Percentiles rank a stretch among this genome's conserved stretches.
Conservation (phyloP, 2,888 invertebrate species). For the Melanostoma mellinum region DNA sequence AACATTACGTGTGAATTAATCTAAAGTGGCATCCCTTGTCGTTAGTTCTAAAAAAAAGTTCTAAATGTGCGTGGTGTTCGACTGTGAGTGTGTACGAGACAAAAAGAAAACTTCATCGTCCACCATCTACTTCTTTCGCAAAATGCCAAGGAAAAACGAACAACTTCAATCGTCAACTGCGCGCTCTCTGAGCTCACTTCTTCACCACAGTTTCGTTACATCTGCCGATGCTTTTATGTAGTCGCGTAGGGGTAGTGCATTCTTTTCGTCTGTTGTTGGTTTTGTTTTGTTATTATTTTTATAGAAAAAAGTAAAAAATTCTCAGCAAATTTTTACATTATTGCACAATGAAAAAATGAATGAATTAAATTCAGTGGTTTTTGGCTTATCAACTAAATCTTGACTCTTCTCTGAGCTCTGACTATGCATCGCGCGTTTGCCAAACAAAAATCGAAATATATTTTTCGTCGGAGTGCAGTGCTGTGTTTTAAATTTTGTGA, state of each 20-base stretch:
- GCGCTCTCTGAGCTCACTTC: conserved; percentile 48
- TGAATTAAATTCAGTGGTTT: conserved; percentile 20
- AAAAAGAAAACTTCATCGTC: too few relatives aligned
- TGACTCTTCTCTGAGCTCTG: neutral
- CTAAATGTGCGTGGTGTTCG: too few relatives aligned
- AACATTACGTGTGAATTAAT: too few relatives aligned
- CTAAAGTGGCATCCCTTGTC: too few relatives aligned
- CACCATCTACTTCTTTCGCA: too few relatives aligned
- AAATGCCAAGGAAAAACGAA: too few relatives aligned
- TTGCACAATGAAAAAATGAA: conserved; percentile 18
- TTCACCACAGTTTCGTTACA: conserved; percentile 31
- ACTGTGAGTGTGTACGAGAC: too few relatives aligned
- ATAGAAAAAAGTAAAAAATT: conserved; percentile 16
- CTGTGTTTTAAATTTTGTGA: conserved; percentile 43
- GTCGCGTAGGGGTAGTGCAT: conserved; percentile 35
- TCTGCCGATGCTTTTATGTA: conserved; percentile 49
- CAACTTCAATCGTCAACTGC: neutral
- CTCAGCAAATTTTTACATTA: conserved; percentile 12
- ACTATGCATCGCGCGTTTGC: conserved; percentile 15
- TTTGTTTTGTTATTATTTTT: conserved; percentile 68
- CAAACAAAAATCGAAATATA: conserved; percentile 9
- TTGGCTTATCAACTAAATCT: conserved; percentile 13
- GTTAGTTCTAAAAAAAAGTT: too few relatives aligned
- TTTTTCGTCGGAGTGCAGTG: conserved; percentile 32
- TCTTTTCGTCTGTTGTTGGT: conserved; percentile 51